phyloP scores from a whole-genome alignment of 2,888 invertebrate genomes.

The Esperia sulphurella region DNA sequence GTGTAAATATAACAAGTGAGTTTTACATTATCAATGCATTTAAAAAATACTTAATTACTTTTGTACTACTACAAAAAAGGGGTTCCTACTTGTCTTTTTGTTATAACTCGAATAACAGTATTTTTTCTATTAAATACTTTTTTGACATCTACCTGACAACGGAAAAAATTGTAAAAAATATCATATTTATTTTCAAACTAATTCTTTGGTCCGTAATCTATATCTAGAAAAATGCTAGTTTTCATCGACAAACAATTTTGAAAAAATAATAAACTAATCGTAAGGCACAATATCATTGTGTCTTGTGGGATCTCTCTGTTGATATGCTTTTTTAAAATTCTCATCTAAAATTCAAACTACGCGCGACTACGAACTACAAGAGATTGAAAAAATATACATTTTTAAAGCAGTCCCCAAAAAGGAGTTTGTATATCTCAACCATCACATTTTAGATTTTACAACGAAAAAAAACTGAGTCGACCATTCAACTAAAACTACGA shows the following conservation, averaged over 20 bases:
- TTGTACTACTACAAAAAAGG: slow-evolving; percentile 67
- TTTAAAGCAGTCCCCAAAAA: slow-evolving; percentile 37
- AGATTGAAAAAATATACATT: slow-evolving; percentile 44
- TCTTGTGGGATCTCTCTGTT: slow-evolving; percentile 47
- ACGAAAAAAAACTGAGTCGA: slow-evolving; percentile 26
- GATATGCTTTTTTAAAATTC: slow-evolving; percentile 55
- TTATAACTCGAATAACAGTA: slow-evolving; percentile 39
- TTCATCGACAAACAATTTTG: slow-evolving; percentile 34
- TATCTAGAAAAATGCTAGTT: slow-evolving; percentile 40
- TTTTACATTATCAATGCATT: slow-evolving; percentile 31
- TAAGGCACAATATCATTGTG: slow-evolving; percentile 73
- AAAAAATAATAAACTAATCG: slow-evolving; percentile 41
- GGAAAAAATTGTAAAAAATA: slow-evolving; percentile 70
- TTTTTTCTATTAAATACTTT: slow-evolving; percentile 45
- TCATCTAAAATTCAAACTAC: slow-evolving; percentile 39
- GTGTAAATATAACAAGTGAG: slow-evolving; percentile 30
- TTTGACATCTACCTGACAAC: slow-evolving; percentile 36
- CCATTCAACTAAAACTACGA: slow-evolving; percentile 47
- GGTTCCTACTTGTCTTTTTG: slow-evolving; percentile 39
- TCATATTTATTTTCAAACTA: slow-evolving; percentile 56
- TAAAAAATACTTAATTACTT: slow-evolving; percentile 64
- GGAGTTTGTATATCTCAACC: slow-evolving; percentile 28
- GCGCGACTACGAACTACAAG: slow-evolving; percentile 38
- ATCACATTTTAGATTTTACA: slow-evolving; percentile 35
- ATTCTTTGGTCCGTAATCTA: slow-evolving; percentile 69